phyloP scores from a whole-genome alignment of 1,140 invertebrate genomes.

The Saccostrea glomerata region DNA sequence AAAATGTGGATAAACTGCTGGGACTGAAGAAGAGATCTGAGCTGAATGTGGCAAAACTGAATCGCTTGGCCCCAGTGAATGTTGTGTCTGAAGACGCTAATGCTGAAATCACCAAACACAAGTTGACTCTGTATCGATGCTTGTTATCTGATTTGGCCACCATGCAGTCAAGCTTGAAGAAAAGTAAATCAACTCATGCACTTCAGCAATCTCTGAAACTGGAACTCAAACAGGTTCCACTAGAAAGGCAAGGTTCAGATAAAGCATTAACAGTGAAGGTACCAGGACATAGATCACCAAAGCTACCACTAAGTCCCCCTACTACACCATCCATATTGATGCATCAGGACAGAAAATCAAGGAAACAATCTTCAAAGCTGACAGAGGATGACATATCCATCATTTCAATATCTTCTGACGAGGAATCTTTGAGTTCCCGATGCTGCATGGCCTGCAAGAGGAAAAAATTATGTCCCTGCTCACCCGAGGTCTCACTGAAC shows the following conservation, averaged over 20 bases:
- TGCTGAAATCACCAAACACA: conserved; percentile 67
- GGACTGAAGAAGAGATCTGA: conserved; percentile 65
- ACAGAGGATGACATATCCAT: conserved; percentile 61
- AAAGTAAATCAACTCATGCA: conserved; percentile 43
- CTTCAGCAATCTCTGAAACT: conserved; percentile 20
- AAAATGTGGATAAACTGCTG: conserved; percentile 68
- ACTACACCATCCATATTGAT: neutral
- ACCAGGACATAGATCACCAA: conserved; percentile 12
- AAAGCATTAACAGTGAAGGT: neutral
- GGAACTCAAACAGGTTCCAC: conserved; percentile 34
- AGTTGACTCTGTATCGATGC: conserved; percentile 68
- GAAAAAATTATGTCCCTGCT: conserved; percentile 46
- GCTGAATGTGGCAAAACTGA: conserved; percentile 1
- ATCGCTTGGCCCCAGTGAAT: conserved; percentile 56
- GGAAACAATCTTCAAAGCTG: neutral
- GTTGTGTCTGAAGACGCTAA: conserved; percentile 69
- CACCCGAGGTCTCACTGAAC: conserved; percentile 19
- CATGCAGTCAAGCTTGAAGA: conserved; percentile 45
- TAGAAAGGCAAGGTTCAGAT: neutral
- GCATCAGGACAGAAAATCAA: neutral
- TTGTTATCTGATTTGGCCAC: conserved; percentile 64
- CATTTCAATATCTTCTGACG: conserved; percentile 64
- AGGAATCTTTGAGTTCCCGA: conserved; percentile 59
- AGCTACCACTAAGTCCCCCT: neutral
- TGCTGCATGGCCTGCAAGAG: conserved; percentile 62